Evolutionary conservation across 30 jellyfish, hydroid and myxozoan genomes (phyloP).

Genomic region (Mastigias papua): DNA sequence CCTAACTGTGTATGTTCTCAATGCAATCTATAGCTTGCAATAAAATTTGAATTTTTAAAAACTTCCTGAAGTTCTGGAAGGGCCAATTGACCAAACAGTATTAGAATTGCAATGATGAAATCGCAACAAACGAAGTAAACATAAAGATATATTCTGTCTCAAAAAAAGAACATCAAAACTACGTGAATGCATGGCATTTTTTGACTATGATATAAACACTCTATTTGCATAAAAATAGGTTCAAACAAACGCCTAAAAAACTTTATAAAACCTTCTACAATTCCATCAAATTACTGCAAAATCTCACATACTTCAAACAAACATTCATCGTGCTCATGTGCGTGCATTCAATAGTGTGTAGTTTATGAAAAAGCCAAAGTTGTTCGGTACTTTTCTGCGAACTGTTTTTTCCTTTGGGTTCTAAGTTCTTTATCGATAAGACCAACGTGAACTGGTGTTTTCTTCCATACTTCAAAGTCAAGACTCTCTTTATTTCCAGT

Average conservation of each 20-base stretch:
- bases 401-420: slow-evolving; percentile 46
- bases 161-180: too few species aligned
- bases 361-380: slow-evolving; percentile 35
- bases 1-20: too few species aligned
- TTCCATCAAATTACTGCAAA: not conserved
- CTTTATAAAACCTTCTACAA: not conserved
- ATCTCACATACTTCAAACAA: not conserved
- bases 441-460: slow-evolving; percentile 16
- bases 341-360: not conserved
- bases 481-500: slow-evolving; percentile 35
- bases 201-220: too few species aligned
- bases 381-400: slow-evolving; percentile 47
- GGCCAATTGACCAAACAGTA: too few species aligned
- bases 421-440: slow-evolving; percentile 46
- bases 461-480: slow-evolving; percentile 69
- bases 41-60: too few species aligned
- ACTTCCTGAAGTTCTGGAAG: too few species aligned
- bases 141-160: too few species aligned
- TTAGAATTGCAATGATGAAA: too few species aligned
- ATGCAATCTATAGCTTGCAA: too few species aligned
- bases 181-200: too few species aligned
- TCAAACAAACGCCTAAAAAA: not conserved
- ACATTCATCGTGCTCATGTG: not conserved
- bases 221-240: not conserved
- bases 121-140: too few species aligned